Conservation (phyloP, 2,797 vertebrate species). For the Staurois parvus region DNA sequence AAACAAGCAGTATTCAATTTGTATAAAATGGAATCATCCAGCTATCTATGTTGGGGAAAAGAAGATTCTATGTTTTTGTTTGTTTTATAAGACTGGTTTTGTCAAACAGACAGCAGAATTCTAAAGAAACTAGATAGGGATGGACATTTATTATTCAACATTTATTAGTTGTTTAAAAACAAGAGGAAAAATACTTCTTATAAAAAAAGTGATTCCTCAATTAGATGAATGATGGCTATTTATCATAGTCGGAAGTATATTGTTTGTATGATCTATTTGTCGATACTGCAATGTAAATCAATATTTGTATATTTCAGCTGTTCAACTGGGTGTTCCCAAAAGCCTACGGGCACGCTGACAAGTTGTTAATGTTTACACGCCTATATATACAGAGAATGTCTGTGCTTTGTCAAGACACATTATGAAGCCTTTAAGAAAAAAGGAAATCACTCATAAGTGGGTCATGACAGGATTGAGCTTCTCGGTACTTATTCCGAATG, state of each 20-base stretch:
- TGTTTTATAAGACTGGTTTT: no score
- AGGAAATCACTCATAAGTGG: slow-evolving; percentile 52
- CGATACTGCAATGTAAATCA: background rate
- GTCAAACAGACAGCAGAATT: background rate
- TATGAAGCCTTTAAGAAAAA: slow-evolving; percentile 42
- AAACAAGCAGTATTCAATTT: no score
- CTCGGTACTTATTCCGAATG: slow-evolving; percentile 31
- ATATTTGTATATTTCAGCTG: background rate
- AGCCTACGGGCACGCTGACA: slow-evolving; percentile 36
- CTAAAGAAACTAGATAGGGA: no score
- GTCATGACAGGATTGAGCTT: slow-evolving; percentile 55
- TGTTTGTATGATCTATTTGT: slow-evolving; percentile 38
- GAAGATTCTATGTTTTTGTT: no score
- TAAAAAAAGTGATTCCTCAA: background rate
- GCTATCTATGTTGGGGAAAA: no score
- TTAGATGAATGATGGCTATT: background rate
- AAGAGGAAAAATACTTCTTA: no score
- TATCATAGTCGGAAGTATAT: background rate
- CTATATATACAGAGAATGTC: slow-evolving; percentile 31
- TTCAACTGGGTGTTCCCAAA: slow-evolving; percentile 47
- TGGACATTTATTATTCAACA: no score
- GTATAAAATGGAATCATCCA: no score
- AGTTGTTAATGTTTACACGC: slow-evolving; percentile 32
- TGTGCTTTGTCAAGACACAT: slow-evolving; percentile 47
- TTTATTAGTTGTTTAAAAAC: no score